phyloP scores from a whole-genome alignment of 2,888 invertebrate genomes.

The Stenolophus ochropezus region DNA sequence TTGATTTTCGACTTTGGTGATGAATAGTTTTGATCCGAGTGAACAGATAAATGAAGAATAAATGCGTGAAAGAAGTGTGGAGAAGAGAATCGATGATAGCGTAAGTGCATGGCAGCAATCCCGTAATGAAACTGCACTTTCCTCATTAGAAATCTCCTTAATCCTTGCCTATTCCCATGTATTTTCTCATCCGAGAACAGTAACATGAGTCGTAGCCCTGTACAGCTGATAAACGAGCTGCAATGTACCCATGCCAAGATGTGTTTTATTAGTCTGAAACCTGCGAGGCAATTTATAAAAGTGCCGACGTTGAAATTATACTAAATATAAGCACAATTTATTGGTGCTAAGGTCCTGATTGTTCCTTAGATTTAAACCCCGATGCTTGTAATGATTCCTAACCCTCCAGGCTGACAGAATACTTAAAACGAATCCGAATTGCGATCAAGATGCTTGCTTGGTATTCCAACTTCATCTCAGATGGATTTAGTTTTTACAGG shows the following conservation, averaged over 20 bases:
- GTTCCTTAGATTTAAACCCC: not conserved
- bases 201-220: conserved; percentile 61
- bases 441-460: not conserved
- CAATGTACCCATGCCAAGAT: conserved; percentile 63
- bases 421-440: not conserved
- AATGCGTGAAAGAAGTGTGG: not conserved
- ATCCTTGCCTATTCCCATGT: not conserved
- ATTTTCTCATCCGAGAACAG: conserved; percentile 23
- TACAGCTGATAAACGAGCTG: conserved; percentile 63
- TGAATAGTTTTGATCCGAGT: too few species aligned
- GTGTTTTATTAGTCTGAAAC: conserved; percentile 65
- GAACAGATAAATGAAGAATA: too few species aligned
- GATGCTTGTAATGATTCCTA: not conserved
- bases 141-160: not conserved
- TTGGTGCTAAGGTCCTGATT: conserved; percentile 62
- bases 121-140: not conserved
- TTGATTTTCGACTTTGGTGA: too few species aligned
- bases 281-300: conserved; percentile 64
- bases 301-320: conserved; percentile 65
- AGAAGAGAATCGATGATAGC: not conserved
- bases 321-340: conserved; percentile 66
- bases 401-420: not conserved
- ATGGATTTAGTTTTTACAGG: not conserved
- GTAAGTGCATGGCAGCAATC: not conserved
- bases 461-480: not conserved